phyloP scores from a whole-genome alignment of 2,888 invertebrate genomes.

The Apodemia hepburni region DNA sequence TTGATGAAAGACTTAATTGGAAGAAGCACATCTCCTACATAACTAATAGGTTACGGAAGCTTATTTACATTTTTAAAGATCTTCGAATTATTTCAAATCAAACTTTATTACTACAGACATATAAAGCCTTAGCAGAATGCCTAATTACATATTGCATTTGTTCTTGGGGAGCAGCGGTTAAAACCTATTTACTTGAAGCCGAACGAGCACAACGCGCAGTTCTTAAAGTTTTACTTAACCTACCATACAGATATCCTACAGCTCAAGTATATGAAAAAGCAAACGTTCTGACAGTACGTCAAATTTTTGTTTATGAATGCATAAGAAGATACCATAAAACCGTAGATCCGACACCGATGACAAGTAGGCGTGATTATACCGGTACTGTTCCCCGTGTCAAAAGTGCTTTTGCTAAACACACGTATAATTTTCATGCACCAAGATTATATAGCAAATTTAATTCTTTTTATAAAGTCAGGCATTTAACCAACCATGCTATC shows the following conservation, averaged over 20 bases:
- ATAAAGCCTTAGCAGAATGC: neutral
- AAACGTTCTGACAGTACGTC: neutral
- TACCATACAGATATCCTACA: neutral
- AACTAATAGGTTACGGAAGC: neutral
- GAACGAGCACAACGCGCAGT: constrained; percentile 1
- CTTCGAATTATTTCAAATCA: neutral
- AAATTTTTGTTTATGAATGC: too few relatives aligned
- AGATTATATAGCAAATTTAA: neutral
- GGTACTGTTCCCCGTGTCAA: too few relatives aligned
- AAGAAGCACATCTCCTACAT: neutral
- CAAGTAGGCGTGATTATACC: neutral
- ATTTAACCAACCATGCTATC: neutral
- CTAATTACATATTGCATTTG: neutral
- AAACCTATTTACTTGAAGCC: neutral
- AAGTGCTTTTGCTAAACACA: too few relatives aligned
- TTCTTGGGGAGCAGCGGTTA: neutral
- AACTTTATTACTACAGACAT: constrained; percentile 1
- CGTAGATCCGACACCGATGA: neutral
- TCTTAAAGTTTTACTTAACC: neutral
- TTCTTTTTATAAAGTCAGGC: neutral
- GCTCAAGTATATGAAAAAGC: neutral
- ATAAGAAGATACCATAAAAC: too few relatives aligned
- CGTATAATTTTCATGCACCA: too few relatives aligned
- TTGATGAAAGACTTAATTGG: neutral
- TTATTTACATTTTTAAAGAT: too few relatives aligned